phyloP scores from a whole-genome alignment of 2,113 vertebrate species.

The Callipepla squamata region DNA sequence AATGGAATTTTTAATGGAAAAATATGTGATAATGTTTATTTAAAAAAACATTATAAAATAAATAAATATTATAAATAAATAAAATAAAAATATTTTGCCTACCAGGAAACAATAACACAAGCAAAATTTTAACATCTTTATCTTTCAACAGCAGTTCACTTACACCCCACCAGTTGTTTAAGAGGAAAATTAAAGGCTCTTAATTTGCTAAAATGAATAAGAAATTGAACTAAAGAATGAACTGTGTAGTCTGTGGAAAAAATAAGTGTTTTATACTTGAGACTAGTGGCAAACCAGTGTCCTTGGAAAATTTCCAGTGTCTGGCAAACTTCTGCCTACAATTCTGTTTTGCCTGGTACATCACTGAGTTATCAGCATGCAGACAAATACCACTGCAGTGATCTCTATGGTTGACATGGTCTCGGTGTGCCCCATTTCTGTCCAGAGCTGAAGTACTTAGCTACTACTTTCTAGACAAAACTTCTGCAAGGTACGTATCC shows the following conservation, averaged over 20 bases:
- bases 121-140: background rate
- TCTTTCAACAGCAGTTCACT: background rate
- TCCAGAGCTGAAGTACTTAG: background rate
- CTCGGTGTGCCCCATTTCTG: background rate
- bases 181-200: background rate
- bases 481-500: background rate
- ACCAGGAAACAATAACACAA: background rate
- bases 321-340: background rate
- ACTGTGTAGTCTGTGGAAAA: background rate
- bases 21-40: background rate
- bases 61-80: no score
- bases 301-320: background rate
- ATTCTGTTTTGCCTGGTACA: background rate
- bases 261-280: background rate
- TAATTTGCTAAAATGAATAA: background rate
- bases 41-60: background rate
- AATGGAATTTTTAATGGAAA: background rate
- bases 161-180: background rate
- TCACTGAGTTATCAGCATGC: background rate
- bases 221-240: background rate
- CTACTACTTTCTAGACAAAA: background rate
- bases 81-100: background rate
- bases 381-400: background rate
- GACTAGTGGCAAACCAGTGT: background rate
- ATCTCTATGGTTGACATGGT: background rate